Conservation (phyloP, 35 echinoderm and acorn worm genomes). For the Heliocidaris erythrogramma region DNA sequence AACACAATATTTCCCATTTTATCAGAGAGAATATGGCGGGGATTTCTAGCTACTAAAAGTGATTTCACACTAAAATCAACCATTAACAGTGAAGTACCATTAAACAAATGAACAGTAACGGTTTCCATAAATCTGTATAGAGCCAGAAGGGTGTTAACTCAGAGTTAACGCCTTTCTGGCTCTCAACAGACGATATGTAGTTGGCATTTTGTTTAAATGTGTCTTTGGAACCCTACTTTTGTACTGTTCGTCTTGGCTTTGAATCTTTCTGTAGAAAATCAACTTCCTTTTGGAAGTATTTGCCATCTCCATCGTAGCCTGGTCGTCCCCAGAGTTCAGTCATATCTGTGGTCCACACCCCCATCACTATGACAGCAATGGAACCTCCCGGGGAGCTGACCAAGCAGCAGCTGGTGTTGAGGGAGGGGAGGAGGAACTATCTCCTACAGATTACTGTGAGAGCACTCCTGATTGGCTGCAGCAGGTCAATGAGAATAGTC, state of each 20-base stretch:
- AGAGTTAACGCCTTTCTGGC: too few species aligned
- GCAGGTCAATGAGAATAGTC: background rate
- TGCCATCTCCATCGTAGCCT: background rate
- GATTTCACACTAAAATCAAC: too few species aligned
- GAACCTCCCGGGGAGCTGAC: background rate
- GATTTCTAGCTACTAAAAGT: too few species aligned
- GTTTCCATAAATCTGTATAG: too few species aligned
- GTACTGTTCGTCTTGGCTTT: background rate
- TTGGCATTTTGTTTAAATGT: too few species aligned
- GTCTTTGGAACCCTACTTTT: background rate
- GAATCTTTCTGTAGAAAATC: background rate
- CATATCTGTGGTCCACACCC: background rate
- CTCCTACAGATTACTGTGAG: background rate
- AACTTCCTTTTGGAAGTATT: background rate
- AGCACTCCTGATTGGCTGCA: background rate
- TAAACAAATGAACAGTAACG: too few species aligned
- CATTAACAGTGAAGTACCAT: too few species aligned
- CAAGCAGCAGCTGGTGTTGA: background rate
- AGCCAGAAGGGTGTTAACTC: too few species aligned
- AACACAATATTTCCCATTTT: too few species aligned
- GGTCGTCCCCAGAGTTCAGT: background rate
- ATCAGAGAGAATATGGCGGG: too few species aligned
- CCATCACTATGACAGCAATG: background rate
- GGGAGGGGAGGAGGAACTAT: background rate
- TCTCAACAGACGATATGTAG: too few species aligned